Percentiles rank a stretch among this genome's conserved stretches.
Conservation (phyloP, 1,140 invertebrate species). For the Teleogryllus occipitalis region DNA sequence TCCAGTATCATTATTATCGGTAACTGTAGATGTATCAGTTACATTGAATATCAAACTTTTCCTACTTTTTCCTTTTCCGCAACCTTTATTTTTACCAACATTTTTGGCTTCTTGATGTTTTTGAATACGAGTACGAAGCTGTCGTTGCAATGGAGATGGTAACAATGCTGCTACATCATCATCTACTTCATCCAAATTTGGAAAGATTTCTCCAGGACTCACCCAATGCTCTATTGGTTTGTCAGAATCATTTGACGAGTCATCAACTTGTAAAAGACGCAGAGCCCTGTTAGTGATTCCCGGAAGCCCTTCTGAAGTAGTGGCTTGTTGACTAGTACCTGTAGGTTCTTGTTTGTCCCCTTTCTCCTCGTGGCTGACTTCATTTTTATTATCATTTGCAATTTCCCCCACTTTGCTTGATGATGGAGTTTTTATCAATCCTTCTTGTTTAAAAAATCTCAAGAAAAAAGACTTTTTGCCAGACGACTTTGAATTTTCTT, state of each 20-base stretch:
- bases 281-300: background rate
- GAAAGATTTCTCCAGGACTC: constrained; percentile 41
- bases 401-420: background rate
- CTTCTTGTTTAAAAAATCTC: constrained; percentile 16
- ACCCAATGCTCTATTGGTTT: constrained; percentile 27
- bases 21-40: background rate
- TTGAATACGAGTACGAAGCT: constrained; percentile 22
- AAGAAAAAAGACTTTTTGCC: background rate
- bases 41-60: background rate
- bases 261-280: background rate
- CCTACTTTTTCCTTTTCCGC: background rate
- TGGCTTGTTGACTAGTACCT: background rate
- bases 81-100: background rate
- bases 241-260: constrained; percentile 20
- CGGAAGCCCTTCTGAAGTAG: background rate
- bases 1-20: background rate
- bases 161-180: constrained; percentile 34
- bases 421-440: constrained; percentile 22
- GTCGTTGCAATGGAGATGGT: constrained; percentile 35
- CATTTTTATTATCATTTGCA: background rate
- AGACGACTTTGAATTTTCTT: no score
- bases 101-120: background rate
- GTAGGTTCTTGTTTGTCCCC: background rate
- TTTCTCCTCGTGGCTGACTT: background rate
- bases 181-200: constrained; percentile 40